Base-by-base conservation (phyloP, 2,888 invertebrate species). In the Gnatocerus cornutus region DNA sequence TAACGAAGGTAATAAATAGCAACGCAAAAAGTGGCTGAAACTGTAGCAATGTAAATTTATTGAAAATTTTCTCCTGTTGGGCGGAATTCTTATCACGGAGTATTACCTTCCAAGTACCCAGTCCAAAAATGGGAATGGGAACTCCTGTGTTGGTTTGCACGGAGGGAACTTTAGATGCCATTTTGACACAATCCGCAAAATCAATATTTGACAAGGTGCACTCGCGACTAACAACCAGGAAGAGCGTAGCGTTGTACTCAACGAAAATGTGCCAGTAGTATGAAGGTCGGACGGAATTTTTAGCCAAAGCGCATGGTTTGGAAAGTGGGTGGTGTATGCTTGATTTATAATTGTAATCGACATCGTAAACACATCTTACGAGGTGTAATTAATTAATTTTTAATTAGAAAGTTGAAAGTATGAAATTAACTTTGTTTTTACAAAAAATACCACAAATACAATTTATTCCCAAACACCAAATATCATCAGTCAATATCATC, bases 21-120 rank as follows among this genome's bases (percentile, higher is more conserved):
- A 21, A 33, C 33, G 33, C 7, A 7, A 33, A 33, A 33, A 7
- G 5, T 7, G 29, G 29, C 29, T 29, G 29, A 29, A 2, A n/a
- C 0, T 64, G 14, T n/a, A 9, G 29, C 14, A 10, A 53, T 6
- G 13, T 12, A 56, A 29, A 14, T 13, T 63, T 65, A 71, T 71
- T 73, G 39, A 65, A 43, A 5, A 43, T 84, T 21, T 21, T 1
- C 21, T 21, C 4, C 21, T 21, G 1, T 21, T 4, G 21, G 21
- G 21, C 4, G 21, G 1, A 21, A 21, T 4, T 21, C 21, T 3
- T 21, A 4, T 21, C 21, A 4, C 21, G 21, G 4, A 21, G 4
- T 21, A 21, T 21, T 78, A 90, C 90, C 83, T 90, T 89, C 90
- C 90, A 91, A 0, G 91, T 91, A 0, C 91, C 91, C 9, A 91